phyloP scores from a whole-genome alignment of 2,888 invertebrate genomes.

The Callimorpha dominula region DNA sequence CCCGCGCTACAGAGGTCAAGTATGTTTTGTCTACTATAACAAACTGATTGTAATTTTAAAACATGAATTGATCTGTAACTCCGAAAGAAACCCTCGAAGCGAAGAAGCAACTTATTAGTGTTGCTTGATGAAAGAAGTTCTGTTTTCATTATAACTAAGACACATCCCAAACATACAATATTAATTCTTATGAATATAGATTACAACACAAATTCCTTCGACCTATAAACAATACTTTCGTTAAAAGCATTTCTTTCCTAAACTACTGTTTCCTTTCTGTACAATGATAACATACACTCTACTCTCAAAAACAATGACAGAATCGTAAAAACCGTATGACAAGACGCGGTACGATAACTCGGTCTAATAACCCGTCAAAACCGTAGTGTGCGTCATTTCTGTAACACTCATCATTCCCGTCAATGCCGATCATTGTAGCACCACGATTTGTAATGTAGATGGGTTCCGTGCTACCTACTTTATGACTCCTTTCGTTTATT shows the following conservation, averaged over 20 bases:
- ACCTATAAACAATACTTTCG: neutral
- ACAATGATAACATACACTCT: slow-evolving; percentile 41
- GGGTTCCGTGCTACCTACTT: slow-evolving; percentile 43
- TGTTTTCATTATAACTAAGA: neutral
- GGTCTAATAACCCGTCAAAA: slow-evolving; percentile 67
- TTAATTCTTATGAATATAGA: neutral
- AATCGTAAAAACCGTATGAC: slow-evolving; percentile 77
- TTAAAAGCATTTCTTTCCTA: slow-evolving; percentile 10
- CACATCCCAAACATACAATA: neutral
- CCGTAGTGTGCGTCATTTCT: slow-evolving; percentile 11
- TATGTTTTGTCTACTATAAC: neutral
- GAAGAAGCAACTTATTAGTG: neutral
- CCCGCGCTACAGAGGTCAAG: too few relatives aligned
- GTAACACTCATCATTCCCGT: slow-evolving; percentile 32
- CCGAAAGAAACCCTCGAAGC: neutral
- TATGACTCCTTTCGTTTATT: slow-evolving; percentile 51
- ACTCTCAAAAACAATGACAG: slow-evolving; percentile 80
- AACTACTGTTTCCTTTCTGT: slow-evolving; percentile 28
- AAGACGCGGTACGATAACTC: slow-evolving; percentile 74
- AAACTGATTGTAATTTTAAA: neutral
- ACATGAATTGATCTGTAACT: too few relatives aligned
- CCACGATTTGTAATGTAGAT: slow-evolving; percentile 56
- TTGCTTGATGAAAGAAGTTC: neutral
- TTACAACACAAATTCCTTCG: neutral
- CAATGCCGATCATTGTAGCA: slow-evolving; percentile 47